Evolutionary conservation across 2,888 invertebrate species (phyloP), one percentile per base, ranked within the genome.

Genomic region (Nemapogon koenigi): DNA sequence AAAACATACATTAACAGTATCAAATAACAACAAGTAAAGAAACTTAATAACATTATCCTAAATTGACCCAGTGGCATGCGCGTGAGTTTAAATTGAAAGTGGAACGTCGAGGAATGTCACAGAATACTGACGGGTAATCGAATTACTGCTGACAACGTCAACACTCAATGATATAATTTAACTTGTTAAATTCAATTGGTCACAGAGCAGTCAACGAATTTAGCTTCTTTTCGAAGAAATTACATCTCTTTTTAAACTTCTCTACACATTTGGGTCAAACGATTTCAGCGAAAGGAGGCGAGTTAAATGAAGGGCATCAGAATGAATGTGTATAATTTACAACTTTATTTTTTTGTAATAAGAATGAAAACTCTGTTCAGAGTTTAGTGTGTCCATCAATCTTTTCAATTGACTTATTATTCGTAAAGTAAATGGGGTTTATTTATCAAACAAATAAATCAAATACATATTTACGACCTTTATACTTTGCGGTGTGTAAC

Each of bases 141-240:
- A 73, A 65, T 75, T 70, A 75, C 59, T n/a, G n/a, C n/a, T 44
- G 59, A 50, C 58, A 59, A 61, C n/a, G 59, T 60, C 58, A 16
- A 26, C 62, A 52, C 53, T 51, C 69, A 72, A 66, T 75, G 69
- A 72, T 71, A 73, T 72, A 71, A 75, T 72, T 75, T 66, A 70
- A 66, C 69, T 71, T 63, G 62, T 66, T 69, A 65, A 73, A 73
- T 72, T 66, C 58, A 65, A 72, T 70, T 60, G 50, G 70, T 62
- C 65, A 62, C 66, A 63, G 67, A 59, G 46, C 66, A 59, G 68
- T 65, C 65, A 3, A 56, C 49, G 60, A 67, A 73, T 68, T 66
- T 56, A 57, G 72, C 69, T 71, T 68, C 63, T 57, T 58, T 57
- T 52, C 54, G 47, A 48, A 57, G 50, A 55, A 54, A 55, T 51